Evolutionary conservation across 2,888 invertebrate species (phyloP).

Genomic region (Orthonevra nobilis): DNA sequence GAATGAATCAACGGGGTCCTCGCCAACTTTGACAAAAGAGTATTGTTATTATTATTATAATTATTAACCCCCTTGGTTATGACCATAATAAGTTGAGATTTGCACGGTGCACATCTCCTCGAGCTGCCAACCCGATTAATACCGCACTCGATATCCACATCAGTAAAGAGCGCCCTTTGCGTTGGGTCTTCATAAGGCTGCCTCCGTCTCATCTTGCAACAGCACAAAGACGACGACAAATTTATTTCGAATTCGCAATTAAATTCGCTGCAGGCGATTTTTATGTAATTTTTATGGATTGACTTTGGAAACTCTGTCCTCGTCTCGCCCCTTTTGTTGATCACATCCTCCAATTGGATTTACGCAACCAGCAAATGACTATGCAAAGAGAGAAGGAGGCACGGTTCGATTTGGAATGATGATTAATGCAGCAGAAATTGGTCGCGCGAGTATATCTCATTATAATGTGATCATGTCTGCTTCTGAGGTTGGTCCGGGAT

Average conservation of each 20-base stretch:
- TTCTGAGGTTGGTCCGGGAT: conserved; percentile 51
- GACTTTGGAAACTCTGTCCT: conserved; percentile 54
- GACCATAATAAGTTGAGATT: conserved; percentile 61
- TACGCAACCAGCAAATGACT: not conserved
- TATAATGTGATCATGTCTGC: conserved; percentile 70
- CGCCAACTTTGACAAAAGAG: conserved; percentile 36
- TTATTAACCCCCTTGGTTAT: conserved; percentile 65
- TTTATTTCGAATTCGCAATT: conserved; percentile 77
- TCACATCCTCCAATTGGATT: conserved; percentile 25
- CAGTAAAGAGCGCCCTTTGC: conserved; percentile 31
- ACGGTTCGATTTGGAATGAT: conserved; percentile 66
- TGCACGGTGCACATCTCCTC: conserved; percentile 44
- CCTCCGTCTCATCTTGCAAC: conserved; percentile 12
- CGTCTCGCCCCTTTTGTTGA: conserved; percentile 25
- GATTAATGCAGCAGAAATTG: conserved; percentile 70
- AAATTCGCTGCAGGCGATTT: conserved; percentile 77
- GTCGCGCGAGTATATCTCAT: conserved; percentile 70
- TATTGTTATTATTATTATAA: conserved; percentile 65
- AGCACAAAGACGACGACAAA: conserved; percentile 74
- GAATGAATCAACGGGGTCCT: conserved; percentile 4
- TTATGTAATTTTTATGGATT: conserved; percentile 74
- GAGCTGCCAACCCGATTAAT: conserved; percentile 54
- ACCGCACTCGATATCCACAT: conserved; percentile 45
- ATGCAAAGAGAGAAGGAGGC: conserved; percentile 48
- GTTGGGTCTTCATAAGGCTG: too few relatives aligned